Evolutionary conservation across 2,113 vertebrate species (phyloP).

Genomic region (Odocoileus virginianus): DNA sequence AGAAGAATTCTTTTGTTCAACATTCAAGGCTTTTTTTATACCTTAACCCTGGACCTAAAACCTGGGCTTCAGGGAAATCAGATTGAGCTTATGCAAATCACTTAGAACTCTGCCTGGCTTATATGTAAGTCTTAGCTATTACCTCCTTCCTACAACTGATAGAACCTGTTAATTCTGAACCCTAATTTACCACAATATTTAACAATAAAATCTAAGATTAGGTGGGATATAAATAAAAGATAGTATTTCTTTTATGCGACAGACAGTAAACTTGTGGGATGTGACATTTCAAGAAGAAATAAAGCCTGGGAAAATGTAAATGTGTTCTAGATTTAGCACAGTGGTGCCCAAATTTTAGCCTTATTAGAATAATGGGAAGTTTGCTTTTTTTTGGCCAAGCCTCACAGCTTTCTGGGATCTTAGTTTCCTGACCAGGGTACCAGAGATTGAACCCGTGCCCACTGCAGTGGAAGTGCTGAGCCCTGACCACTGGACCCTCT

Average conservation of each 20-base stretch:
- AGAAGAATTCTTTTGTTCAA: neutral
- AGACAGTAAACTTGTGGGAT: neutral
- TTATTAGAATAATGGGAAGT: neutral
- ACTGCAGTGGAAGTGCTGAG: neutral
- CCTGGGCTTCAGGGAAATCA: neutral
- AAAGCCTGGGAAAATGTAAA: neutral
- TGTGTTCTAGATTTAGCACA: neutral
- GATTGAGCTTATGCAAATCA: neutral
- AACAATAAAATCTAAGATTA: conserved; percentile 4
- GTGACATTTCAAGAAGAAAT: neutral
- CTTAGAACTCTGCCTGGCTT: neutral
- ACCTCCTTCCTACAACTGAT: neutral
- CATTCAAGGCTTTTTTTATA: neutral
- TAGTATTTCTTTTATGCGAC: neutral
- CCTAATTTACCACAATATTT: neutral
- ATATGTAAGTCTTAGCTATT: neutral
- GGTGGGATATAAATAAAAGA: neutral
- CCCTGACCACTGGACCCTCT: neutral
- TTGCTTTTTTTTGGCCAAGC: neutral
- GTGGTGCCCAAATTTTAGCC: neutral
- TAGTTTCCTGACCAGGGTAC: neutral
- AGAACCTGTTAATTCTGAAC: neutral
- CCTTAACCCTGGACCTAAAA: neutral
- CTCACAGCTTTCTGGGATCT: neutral
- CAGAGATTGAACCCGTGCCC: accelerated